A percentile compares a stretch with the other conserved stretches of the same genome.
Conservation (phyloP, 64 coral and sea anemone species). For the Montipora capricornis region DNA sequence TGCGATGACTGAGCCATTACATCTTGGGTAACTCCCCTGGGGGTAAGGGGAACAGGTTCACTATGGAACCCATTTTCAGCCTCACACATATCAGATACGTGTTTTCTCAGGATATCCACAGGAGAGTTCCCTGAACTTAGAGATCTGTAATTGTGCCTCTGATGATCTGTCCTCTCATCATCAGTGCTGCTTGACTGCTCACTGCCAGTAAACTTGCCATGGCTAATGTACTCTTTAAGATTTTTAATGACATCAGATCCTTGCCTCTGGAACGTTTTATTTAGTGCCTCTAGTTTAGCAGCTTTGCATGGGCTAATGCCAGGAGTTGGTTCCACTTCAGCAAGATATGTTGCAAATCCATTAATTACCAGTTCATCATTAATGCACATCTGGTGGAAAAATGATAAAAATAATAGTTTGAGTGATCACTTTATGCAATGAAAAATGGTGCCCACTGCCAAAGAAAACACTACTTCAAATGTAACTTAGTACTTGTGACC, state of each 20-base stretch:
- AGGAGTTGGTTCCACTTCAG: not conserved
- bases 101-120: not conserved
- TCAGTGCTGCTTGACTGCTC: constrained; percentile 36
- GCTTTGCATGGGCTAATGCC: constrained; percentile 7
- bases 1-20: not conserved
- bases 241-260: constrained; percentile 18
- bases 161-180: not conserved
- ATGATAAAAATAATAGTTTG: not conserved
- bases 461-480: too few relatives aligned
- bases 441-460: too few relatives aligned
- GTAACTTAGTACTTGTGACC: too few relatives aligned
- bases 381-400: constrained; percentile 73
- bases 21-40: not conserved
- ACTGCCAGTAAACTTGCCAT: constrained; percentile 26
- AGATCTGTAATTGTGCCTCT: not conserved
- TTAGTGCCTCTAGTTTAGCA: constrained; percentile 23
- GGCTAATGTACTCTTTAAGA: constrained; percentile 30
- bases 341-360: constrained; percentile 67
- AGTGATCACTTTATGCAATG: too few relatives aligned
- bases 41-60: not conserved
- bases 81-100: not conserved
- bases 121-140: not conserved
- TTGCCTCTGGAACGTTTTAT: constrained; percentile 33
- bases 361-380: constrained; percentile 98
- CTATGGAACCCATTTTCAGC: not conserved